phyloP scores from a whole-genome alignment of 2,888 invertebrate genomes.

The Dryocosmus kuriphilus region DNA sequence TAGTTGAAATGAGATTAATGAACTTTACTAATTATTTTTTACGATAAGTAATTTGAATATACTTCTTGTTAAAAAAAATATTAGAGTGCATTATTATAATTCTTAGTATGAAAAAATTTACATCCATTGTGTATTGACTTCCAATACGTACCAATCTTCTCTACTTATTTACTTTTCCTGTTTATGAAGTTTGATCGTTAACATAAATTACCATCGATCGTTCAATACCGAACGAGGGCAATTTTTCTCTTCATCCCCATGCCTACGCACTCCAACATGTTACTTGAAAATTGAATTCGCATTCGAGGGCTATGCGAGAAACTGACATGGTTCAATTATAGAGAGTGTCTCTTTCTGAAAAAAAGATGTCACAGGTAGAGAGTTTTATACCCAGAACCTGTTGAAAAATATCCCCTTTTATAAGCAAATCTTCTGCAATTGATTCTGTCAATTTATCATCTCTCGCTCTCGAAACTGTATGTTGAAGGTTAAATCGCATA shows the following conservation, averaged over 20 bases:
- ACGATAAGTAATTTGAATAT: too few species aligned
- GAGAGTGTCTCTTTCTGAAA: background rate
- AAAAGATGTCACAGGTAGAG: background rate
- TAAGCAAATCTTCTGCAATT: background rate
- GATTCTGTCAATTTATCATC: background rate
- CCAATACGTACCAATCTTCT: too few species aligned
- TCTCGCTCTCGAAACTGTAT: background rate
- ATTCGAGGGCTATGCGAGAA: background rate
- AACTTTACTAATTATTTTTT: too few species aligned
- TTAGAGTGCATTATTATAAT: too few species aligned
- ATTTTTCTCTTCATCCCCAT: background rate
- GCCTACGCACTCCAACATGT: background rate
- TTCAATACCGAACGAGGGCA: background rate
- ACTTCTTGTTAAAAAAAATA: too few species aligned
- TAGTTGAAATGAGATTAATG: too few species aligned
- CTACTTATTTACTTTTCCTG: conserved; percentile 6
- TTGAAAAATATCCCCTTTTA: background rate
- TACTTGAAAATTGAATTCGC: background rate
- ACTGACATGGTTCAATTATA: background rate
- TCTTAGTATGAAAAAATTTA: too few species aligned
- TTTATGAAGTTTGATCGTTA: conserved; percentile 20
- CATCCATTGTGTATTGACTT: too few species aligned
- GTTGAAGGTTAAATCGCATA: conserved; percentile 1
- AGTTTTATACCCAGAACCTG: background rate
- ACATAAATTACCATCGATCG: conserved; percentile 9